Evolutionary conservation across 1,140 invertebrate genomes (phyloP), one percentile per base, ranked within the genome.

Genomic region (Colletes latitarsis): DNA sequence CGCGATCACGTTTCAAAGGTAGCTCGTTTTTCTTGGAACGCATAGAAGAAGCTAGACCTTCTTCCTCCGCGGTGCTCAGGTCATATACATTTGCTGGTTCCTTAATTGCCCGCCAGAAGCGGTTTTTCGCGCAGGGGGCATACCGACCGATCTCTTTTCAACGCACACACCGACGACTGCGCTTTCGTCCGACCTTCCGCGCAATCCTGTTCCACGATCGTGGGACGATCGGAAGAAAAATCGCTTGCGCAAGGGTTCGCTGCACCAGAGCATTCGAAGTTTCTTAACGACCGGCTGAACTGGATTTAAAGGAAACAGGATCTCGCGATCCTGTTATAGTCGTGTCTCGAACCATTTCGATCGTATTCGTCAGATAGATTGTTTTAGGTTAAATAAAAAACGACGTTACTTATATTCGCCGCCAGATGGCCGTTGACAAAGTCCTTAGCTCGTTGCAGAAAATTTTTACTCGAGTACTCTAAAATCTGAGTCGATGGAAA

Each of bases 91-190:
- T 79, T 41, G 58, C 58, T 53, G 49, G 68, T 64, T 53, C 69
- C 77, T 72, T 78, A 78, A 78, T 78, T 70, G 77, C 77, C 58
- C 52, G 19, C 46, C 12, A 72, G 69, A 30, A 78, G 77, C 46
- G 39, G 77, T 72, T 60, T 70, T 66, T 62, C 57, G 67, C n/a
- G 41, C 46, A 14, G 46, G 43, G 43, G 19, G 12, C 43, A 77
- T 58, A 60, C 57, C 55, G 21, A 71, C 21, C 30, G 41, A 21
- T 77, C 19, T 68, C 67, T 77, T 77, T 70, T 49, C 14, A 43
- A 71, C 63, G 17, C 6, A 30, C 17, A 30, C 52, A 74, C 60
- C 14, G 19, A n/a, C 30, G 39, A n/a, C 19, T 19, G 67, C 52
- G 14, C 12, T 72, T 75, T 64, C 39, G 30, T 62, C 30, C 46